Base-by-base conservation (phyloP, 2,888 invertebrate species). In the Nesidiocoris tenuis region DNA sequence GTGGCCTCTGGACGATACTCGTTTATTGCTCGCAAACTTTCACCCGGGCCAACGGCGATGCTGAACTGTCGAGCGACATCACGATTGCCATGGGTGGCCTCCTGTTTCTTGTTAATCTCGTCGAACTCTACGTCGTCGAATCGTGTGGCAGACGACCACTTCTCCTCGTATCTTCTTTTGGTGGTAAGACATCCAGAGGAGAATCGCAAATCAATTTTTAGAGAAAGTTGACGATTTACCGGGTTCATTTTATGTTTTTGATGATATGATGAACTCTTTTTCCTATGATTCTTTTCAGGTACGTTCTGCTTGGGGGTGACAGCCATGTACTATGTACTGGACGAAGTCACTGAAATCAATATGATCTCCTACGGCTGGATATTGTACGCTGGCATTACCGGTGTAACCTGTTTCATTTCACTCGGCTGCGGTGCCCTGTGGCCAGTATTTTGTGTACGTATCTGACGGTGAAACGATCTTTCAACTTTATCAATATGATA, bases 381-480 rank as follows among this genome's bases (percentile, higher is more conserved):
- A 17, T 39, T 78, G 2, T 79, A 88, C 24, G 81, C 85, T 0
- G 87, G 88, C 0, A 84, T 89, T 0, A 82, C 89, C 61, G 83
- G 87, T 16, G 89, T 88, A 80, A 87, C 88, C 74, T 81, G 88
- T 1, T 82, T 88, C 22, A 87, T 88, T 57, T 86, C 88, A 0
- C 82, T 87, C 1, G 89, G 89, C 0, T 82, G 89, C 21, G 88
- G 87, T 0, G 89, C 88, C 19, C 80, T 90, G 21, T 86, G 88
- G 0, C 89, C 89, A 78, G 65, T 74, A 5, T 66, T 72, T 18
- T 72, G 72, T 17, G 72, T 72, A 39, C 61, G 72, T 72, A 21
- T n/a, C n/a, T n/a, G n/a, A n/a, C n/a, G n/a, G n/a, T n/a, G n/a
- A n/a, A n/a, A n/a, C n/a, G n/a, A n/a, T n/a, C n/a, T n/a, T n/a